These are phyloP conservation scores for Lipotes vexillifer DNA, from an alignment of 2,113 vertebrate genomes.

Conservation along the genomic window DNA sequence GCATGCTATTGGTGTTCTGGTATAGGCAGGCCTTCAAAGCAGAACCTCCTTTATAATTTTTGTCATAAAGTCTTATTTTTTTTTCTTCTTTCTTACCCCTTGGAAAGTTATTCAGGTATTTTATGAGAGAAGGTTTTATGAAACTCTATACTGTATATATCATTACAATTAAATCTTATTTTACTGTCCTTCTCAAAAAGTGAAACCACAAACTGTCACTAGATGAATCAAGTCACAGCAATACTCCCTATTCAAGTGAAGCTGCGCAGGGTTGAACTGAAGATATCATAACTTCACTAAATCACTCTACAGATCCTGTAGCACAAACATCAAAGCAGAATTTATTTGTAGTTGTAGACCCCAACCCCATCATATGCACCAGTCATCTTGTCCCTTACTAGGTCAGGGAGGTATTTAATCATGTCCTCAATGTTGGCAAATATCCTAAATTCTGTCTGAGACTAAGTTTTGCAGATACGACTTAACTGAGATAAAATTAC, in stretches of 20 bases:
- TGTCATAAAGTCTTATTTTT: conserved; percentile 54
- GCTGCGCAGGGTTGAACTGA: neutral
- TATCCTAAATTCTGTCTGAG: neutral
- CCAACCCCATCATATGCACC: neutral
- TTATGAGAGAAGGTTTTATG: conserved; percentile 68
- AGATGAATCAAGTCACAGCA: conserved; percentile 60
- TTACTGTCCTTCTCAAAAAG: conserved; percentile 55
- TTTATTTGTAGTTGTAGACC: neutral
- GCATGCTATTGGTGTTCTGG: neutral
- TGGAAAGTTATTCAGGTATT: conserved; percentile 64
- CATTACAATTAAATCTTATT: conserved; percentile 72
- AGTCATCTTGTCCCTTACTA: neutral
- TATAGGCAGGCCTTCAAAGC: neutral
- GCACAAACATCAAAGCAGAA: neutral
- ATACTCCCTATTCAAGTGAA: neutral
- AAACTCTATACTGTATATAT: conserved; percentile 62
- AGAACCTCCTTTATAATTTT: conserved; percentile 51
- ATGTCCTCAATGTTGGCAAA: neutral
- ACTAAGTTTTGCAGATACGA: neutral
- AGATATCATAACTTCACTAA: conserved; percentile 43
- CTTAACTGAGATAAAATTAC: neutral
- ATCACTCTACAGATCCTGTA: neutral
- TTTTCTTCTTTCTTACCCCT: conserved; percentile 24
- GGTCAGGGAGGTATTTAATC: neutral
- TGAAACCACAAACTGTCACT: conserved; percentile 38